A percentile compares a stretch with the other conserved stretches of the same genome.
These are phyloP conservation scores for Xenops minutus DNA, from an alignment of 2,797 vertebrate species.

Conservation along the genomic window DNA sequence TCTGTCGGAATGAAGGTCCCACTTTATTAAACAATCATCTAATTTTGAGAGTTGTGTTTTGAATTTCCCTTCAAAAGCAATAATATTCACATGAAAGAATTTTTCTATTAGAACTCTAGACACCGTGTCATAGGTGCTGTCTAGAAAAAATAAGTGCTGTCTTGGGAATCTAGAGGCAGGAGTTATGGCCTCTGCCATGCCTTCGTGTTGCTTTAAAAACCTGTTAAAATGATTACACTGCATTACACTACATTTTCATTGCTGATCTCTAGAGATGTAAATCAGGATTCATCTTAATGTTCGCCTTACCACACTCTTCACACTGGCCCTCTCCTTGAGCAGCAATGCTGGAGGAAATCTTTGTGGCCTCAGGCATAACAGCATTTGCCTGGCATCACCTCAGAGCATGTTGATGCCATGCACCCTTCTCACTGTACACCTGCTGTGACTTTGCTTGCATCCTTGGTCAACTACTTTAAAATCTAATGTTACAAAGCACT, in stretches of 20 bases:
- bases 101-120: background rate
- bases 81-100: background rate
- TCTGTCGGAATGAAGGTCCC: background rate
- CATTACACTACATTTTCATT: background rate
- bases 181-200: background rate
- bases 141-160: background rate
- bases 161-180: background rate
- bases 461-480: background rate
- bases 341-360: background rate
- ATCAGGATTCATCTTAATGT: background rate
- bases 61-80: background rate
- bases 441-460: background rate
- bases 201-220: background rate
- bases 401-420: background rate
- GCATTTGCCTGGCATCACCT: background rate
- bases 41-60: background rate
- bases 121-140: background rate
- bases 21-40: background rate
- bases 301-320: background rate
- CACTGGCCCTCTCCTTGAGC: fast-evolving
- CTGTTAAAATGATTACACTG: background rate
- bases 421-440: background rate
- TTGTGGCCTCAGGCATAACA: background rate
- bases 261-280: background rate
- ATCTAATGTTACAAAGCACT: background rate